Evolutionary conservation across 2,113 vertebrate genomes (phyloP), one percentile per base, ranked within the genome.

Genomic region (Camarhynchus parvulus): DNA sequence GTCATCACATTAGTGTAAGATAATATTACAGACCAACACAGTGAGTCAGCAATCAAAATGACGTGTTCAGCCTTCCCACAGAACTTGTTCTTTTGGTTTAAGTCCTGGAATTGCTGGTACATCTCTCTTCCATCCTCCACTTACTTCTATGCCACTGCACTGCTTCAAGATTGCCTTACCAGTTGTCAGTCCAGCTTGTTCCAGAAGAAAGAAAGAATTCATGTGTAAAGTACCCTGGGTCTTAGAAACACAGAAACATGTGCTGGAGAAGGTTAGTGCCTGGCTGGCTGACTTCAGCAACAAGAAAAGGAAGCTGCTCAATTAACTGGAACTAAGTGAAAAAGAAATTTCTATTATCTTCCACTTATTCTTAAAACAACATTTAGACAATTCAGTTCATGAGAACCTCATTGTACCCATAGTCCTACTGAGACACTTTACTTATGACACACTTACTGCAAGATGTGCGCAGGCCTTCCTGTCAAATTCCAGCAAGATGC

Each of bases 11-110:
- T 31, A 63, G n/a, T 5, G 4, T 25, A 79, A 81, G 50, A 74
- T 31, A 79, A n/a, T 56, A 90, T 67, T 97, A 72, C 64, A 28
- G 89, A 81, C 68, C 81, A 84, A 95, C 63, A 70, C 70, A 13
- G 75, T 96, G 96, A 98, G 87, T 95, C 95, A 97, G 92, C 93
- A 97, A 74, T 41, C 86, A 96, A 89, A 92, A 89, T 2, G 14
- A 83, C 3, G 1, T 23, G 52, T 92, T 89, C 83, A 50, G 25
- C 72, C 68, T 53, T 67, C 76, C 78, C 66, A 88, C 66, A 20
- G 64, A 92, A 81, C 39, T 68, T 68, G 28, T 68, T 49, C 42
- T 93, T 68, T 82, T 56, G 41, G 39, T 89, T 76, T 74, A 55
- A 89, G 31, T 62, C n/a, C 46, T 90, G 69, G 25, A 70, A 62